Evolutionary conservation across 2,113 vertebrate genomes (phyloP).

Genomic region (Lophotis ruficrista): DNA sequence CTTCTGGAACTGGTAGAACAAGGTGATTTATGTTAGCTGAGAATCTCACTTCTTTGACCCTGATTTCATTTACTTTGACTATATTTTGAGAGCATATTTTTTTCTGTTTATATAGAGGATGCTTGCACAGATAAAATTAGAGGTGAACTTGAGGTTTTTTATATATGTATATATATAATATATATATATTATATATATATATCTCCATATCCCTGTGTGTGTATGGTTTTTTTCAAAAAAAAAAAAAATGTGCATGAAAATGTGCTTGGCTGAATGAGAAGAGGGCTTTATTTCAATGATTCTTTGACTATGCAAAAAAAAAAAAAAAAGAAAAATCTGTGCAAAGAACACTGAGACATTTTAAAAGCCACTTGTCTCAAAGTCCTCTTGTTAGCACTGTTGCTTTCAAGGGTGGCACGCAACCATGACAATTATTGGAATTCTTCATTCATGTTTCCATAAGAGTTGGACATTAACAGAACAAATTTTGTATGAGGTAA

Average conservation of each 20-base stretch:
- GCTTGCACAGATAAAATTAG: background rate
- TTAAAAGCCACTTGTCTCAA: background rate
- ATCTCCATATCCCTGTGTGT: accelerated
- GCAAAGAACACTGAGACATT: background rate
- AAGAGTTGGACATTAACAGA: background rate
- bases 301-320: background rate
- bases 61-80: background rate
- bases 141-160: background rate
- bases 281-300: background rate
- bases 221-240: accelerated
- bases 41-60: background rate
- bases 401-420: background rate
- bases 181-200: background rate
- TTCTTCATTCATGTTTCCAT: background rate
- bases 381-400: background rate
- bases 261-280: background rate
- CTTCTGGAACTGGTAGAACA: background rate
- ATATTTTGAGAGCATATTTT: background rate
- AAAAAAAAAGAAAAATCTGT: background rate
- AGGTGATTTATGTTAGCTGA: background rate
- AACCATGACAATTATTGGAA: background rate
- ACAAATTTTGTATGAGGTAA: background rate
- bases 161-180: background rate
- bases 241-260: background rate
- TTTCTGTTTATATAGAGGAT: background rate